These are phyloP conservation scores for Eulithis testata DNA, from an alignment of 2,888 invertebrate genomes.

Conservation along the genomic window DNA sequence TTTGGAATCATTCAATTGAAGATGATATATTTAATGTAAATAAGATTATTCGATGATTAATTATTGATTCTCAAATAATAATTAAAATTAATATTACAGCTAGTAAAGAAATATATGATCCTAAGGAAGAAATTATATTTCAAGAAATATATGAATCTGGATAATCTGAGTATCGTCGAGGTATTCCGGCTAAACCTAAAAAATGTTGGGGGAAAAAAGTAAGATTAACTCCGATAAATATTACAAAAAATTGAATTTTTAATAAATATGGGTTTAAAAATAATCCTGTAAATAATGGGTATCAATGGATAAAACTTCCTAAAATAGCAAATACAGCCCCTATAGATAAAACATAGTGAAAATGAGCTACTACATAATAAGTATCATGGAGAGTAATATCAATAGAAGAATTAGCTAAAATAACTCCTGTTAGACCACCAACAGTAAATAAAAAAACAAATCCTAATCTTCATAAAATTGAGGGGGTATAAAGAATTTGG, in stretches of 20 bases:
- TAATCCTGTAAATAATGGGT: constrained; percentile 87
- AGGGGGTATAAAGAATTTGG: constrained; percentile 84
- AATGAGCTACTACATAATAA: constrained; percentile 94
- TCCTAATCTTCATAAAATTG: constrained; percentile 88
- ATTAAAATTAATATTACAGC: constrained; percentile 85
- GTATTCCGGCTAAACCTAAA: constrained; percentile 82
- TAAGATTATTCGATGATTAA: constrained; percentile 79
- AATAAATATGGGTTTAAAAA: constrained; percentile 83
- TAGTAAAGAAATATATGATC: constrained; percentile 86
- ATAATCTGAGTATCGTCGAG: constrained; percentile 90
- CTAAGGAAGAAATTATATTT: constrained; percentile 88
- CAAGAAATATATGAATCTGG: constrained; percentile 87
- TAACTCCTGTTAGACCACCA: constrained; percentile 88
- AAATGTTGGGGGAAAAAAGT: constrained; percentile 94
- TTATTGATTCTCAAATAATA: constrained; percentile 86
- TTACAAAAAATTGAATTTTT: constrained; percentile 88
- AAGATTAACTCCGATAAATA: constrained; percentile 91
- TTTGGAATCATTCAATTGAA: constrained; percentile 87
- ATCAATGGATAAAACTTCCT: constrained; percentile 89
- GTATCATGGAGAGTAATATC: constrained; percentile 92
- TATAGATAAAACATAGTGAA: constrained; percentile 92
- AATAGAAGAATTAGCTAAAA: constrained; percentile 90
- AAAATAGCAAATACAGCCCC: constrained; percentile 92
- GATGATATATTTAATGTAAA: constrained; percentile 77
- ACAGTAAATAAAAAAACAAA: constrained; percentile 92